phyloP scores from a whole-genome alignment of 1,140 invertebrate species.

The Rhopalosiphum maidis region DNA sequence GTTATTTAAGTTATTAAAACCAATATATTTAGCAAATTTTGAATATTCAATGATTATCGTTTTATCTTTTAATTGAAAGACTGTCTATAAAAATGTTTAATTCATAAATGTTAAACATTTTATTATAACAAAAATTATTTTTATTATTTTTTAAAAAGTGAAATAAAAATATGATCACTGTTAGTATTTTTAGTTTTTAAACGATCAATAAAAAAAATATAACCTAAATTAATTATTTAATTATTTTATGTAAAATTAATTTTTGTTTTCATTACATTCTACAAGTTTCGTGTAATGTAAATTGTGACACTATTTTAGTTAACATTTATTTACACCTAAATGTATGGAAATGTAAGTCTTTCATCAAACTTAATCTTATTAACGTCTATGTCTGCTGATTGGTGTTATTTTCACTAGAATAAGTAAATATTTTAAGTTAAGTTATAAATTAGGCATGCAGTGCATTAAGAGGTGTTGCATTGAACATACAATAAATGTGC shows the following conservation, averaged over 20 bases:
- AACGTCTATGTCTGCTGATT: not conserved
- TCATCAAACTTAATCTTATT: conserved; percentile 22
- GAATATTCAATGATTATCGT: not conserved
- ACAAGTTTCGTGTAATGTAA: not conserved
- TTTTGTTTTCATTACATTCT: not conserved
- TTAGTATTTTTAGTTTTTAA: not conserved
- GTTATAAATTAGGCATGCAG: not conserved
- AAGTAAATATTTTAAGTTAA: not conserved
- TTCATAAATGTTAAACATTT: not conserved
- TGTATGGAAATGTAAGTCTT: not conserved
- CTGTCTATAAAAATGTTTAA: not conserved
- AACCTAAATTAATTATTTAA: not conserved
- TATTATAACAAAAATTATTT: not conserved
- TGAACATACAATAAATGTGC: not conserved
- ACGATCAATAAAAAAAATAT: not conserved
- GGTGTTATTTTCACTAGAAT: not conserved
- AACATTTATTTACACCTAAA: not conserved
- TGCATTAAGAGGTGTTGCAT: not conserved
- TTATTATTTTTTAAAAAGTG: not conserved
- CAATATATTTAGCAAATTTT: not conserved
- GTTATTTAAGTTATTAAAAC: not conserved
- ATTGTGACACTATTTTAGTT: conserved; percentile 1
- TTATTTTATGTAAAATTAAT: not conserved
- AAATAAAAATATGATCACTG: not conserved
- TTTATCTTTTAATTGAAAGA: not conserved